Percentiles rank a stretch among this genome's conserved stretches.
Evolutionary conservation across 2,888 invertebrate species (phyloP).

Genomic region (Platycheirus rosarum): DNA sequence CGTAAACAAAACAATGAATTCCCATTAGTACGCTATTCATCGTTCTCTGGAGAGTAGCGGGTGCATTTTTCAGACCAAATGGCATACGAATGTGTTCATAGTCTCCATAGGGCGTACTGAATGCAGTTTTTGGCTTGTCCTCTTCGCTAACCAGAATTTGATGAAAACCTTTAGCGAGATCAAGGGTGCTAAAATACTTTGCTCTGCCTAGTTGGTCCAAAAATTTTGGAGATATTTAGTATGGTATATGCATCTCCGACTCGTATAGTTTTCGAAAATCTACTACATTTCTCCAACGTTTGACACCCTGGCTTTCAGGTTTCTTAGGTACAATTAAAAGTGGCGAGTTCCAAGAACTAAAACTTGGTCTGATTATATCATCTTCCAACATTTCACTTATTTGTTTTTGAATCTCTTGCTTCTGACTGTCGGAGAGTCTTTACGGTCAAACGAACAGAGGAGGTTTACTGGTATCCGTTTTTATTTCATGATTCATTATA

Average conservation of each 20-base stretch:
- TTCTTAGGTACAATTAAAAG: slow-evolving; percentile 42
- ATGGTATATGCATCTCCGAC: slow-evolving; percentile 41
- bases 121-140: slow-evolving; percentile 32
- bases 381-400: slow-evolving; percentile 12
- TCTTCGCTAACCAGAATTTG: slow-evolving; percentile 34
- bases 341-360: neutral
- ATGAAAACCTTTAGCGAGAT: slow-evolving; percentile 52
- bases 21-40: slow-evolving; percentile 27
- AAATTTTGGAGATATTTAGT: slow-evolving; percentile 42
- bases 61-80: slow-evolving; percentile 29
- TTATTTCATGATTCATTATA: neutral
- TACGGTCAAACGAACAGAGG: slow-evolving; percentile 2
- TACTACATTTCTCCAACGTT: slow-evolving; percentile 42
- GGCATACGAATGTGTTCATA: slow-evolving; percentile 28
- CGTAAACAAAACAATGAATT: slow-evolving; percentile 19
- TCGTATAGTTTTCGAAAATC: slow-evolving; percentile 53
- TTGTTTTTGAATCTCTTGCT: neutral
- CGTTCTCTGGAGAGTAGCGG: slow-evolving; percentile 8
- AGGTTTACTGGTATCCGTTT: slow-evolving; percentile 6
- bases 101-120: slow-evolving; percentile 18
- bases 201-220: slow-evolving; percentile 36
- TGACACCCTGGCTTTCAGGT: slow-evolving; percentile 21
- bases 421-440: neutral
- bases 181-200: slow-evolving; percentile 36
- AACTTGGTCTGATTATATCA: neutral